Base-by-base conservation (phyloP, 2,113 vertebrate species). In the Bujurquina vittata region DNA sequence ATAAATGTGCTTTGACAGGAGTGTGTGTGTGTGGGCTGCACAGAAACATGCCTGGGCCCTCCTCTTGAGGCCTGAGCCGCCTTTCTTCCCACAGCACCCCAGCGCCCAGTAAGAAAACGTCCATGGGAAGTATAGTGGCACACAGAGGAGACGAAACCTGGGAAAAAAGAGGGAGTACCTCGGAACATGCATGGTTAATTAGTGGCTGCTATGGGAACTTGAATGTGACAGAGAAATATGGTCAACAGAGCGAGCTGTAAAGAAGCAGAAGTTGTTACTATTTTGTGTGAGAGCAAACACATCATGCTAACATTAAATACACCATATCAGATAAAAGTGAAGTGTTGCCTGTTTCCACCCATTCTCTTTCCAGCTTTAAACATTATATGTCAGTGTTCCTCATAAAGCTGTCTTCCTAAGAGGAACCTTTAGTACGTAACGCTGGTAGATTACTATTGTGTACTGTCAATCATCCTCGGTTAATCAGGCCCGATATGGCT, bases 301-400 rank as follows among this genome's bases (percentile, higher is more conserved):
- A 37, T 65, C 69, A 52, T 78, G 57, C 43, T 69, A 9, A 52
- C 18, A 78, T 81, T 43, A 52, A 59, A 85, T 26, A 43, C n/a
- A 15, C 15, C n/a, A 15, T 33, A 77, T 77, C 55, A 80, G 78
- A 89, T 87, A 86, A 88, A 88, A 77, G 62, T 26, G 77, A 78
- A 61, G 43, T 93, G 78, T 92, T 87, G 81, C 92, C 89, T 90
- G 77, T 92, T 94, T 88, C 90, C 87, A 85, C 83, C 90, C 88
- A 59, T 73, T 59, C 62, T 65, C 17, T 9, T n/a, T 59, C 49
- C 26, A 84, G 76, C 31, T 76, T 49, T n/a, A 52, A 22, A 22
- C 29, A 56, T 77, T 81, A 31, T 76, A 87, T 65, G 49, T 85
- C 77, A 83, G 17, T 77, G 76, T 31, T 56, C 46, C 86, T 88